Percentiles rank a stretch among this genome's conserved stretches.
phyloP scores from a whole-genome alignment of 2,113 vertebrate genomes.

The Callipepla squamata region DNA sequence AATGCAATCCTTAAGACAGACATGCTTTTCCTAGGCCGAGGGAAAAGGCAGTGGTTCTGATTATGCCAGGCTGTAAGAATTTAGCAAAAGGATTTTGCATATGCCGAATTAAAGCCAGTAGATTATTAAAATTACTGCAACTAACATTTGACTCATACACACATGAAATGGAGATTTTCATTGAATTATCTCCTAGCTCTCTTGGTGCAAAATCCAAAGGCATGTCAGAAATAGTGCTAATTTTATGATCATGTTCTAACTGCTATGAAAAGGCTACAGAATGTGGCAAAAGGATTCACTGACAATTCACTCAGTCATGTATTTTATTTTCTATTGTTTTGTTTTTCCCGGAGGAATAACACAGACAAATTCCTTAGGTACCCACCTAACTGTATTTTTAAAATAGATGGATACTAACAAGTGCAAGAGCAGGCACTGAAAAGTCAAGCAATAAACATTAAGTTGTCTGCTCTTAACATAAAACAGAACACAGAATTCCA shows the following conservation, averaged over 20 bases:
- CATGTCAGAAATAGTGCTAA: neutral
- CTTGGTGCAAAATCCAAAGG: neutral
- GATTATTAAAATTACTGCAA: constrained; percentile 16
- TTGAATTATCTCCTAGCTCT: neutral
- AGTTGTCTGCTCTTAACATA: neutral
- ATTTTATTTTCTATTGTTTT: neutral
- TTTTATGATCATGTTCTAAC: neutral
- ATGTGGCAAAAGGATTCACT: neutral
- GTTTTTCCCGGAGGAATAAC: neutral
- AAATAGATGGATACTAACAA: neutral
- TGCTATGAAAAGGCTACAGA: neutral
- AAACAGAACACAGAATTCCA: neutral
- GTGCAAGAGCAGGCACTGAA: neutral
- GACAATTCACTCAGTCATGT: accelerated
- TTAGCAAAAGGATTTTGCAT: neutral
- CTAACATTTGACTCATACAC: neutral
- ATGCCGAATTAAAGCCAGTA: neutral
- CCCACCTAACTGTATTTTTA: neutral
- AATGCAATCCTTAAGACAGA: neutral
- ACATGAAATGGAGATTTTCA: neutral
- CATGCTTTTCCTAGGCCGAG: neutral
- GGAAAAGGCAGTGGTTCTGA: neutral
- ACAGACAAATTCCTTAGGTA: neutral
- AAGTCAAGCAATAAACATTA: neutral
- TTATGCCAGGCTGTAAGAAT: neutral